These are phyloP conservation scores for Meles meles DNA, from an alignment of 2,113 vertebrate genomes.

Conservation along the genomic window DNA sequence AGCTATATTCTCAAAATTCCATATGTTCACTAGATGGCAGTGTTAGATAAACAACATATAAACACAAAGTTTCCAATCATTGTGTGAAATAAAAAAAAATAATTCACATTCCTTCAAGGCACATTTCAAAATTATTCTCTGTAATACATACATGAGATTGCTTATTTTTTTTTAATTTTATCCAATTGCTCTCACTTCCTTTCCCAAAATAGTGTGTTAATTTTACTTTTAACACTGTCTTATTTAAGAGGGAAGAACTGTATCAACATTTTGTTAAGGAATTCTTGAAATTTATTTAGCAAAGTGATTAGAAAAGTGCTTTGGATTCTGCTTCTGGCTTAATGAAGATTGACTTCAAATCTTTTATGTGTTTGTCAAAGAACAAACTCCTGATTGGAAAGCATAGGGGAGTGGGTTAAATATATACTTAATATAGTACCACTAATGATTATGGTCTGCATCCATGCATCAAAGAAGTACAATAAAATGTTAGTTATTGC, in stretches of 20 bases:
- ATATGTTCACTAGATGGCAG: slow-evolving; percentile 79
- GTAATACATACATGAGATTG: slow-evolving; percentile 9
- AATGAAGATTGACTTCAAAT: not conserved
- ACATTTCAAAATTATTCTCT: slow-evolving; percentile 53
- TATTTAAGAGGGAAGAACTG: not conserved
- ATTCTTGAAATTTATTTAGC: not conserved
- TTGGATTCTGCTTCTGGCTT: not conserved
- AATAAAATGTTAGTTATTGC: not conserved
- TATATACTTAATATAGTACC: not conserved
- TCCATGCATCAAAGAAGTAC: not conserved
- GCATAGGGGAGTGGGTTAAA: not conserved
- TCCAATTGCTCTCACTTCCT: not conserved
- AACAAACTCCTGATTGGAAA: not conserved
- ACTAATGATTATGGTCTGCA: not conserved
- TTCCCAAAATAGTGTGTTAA: not conserved
- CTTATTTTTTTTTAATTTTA: slow-evolving; percentile 15
- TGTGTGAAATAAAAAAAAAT: slow-evolving; percentile 25
- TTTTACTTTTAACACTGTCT: not conserved
- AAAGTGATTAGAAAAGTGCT: not conserved
- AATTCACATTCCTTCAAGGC: slow-evolving; percentile 46
- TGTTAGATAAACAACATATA: slow-evolving; percentile 61
- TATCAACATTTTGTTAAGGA: not conserved
- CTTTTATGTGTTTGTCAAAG: not conserved
- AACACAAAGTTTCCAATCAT: not conserved
- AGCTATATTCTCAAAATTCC: not conserved